Evolutionary conservation across 1,140 invertebrate species (phyloP).

Genomic region (Lasioglossum albipes): DNA sequence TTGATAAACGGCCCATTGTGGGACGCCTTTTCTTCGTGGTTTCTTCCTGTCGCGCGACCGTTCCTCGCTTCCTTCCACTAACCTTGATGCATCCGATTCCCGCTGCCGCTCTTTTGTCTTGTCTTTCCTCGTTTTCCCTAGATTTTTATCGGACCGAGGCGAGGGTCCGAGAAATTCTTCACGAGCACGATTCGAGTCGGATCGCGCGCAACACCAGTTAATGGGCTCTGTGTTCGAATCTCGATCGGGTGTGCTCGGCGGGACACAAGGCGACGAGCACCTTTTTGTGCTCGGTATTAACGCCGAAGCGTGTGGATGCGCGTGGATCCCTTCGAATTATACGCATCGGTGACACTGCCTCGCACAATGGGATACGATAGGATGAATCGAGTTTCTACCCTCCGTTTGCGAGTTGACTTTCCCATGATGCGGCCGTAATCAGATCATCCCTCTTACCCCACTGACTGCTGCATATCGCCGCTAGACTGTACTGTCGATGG

Average conservation of each 20-base stretch:
- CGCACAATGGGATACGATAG: conserved; percentile 68
- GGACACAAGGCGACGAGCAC: background rate
- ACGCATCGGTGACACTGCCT: conserved; percentile 69
- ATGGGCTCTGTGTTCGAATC: conserved; percentile 22
- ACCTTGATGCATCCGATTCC: conserved; percentile 18
- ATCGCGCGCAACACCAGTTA: background rate
- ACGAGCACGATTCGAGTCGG: background rate
- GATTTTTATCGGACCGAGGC: conserved; percentile 9
- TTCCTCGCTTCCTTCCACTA: background rate
- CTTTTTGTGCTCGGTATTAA: conserved; percentile 59
- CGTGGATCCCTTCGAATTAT: conserved; percentile 66
- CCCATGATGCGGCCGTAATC: conserved; percentile 77
- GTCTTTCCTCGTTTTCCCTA: background rate
- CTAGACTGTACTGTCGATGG: conserved; percentile 1
- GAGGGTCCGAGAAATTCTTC: background rate
- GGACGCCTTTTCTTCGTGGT: conserved; percentile 59
- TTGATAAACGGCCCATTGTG: conserved; percentile 73
- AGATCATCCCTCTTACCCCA: conserved; percentile 72
- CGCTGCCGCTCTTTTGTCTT: background rate
- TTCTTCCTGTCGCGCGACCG: conserved; percentile 47
- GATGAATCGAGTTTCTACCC: conserved; percentile 68
- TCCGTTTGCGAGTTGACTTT: conserved; percentile 72
- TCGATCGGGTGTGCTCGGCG: background rate
- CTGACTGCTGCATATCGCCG: conserved; percentile 23
- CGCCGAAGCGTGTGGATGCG: conserved; percentile 63